Evolutionary conservation across 2,113 vertebrate species (phyloP).

Genomic region (Ardeotis arabs): DNA sequence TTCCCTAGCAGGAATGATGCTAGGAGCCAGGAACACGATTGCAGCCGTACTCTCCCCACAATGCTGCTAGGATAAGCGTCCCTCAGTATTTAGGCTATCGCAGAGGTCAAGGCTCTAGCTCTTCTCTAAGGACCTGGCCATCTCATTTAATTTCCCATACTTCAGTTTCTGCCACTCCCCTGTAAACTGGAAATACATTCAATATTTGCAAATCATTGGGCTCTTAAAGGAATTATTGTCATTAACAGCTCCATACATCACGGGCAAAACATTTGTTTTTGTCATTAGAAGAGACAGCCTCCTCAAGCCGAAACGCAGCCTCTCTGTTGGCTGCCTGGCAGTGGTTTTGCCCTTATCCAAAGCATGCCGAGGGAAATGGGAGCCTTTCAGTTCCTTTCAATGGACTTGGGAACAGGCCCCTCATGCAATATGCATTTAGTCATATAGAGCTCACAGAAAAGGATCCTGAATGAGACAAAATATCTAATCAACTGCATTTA

Average conservation of each 20-base stretch:
- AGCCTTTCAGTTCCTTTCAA: slow-evolving; percentile 26
- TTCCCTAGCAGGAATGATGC: background rate
- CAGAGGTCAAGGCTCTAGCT: background rate
- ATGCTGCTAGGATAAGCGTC: background rate
- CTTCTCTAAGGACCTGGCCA: background rate
- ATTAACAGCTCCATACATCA: slow-evolving; percentile 28
- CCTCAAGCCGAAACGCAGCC: background rate
- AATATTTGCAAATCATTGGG: background rate
- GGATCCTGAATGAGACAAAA: slow-evolving; percentile 69
- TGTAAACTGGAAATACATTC: background rate
- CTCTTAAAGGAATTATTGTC: background rate
- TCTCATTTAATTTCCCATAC: background rate
- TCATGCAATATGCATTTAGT: slow-evolving; percentile 71
- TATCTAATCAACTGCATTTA: slow-evolving; percentile 71
- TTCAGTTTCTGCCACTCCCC: background rate
- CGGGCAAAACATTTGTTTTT: slow-evolving; percentile 26
- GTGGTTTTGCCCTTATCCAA: background rate
- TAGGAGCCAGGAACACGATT: accelerated
- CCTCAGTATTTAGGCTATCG: accelerated
- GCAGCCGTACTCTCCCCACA: accelerated
- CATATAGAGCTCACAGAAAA: slow-evolving; percentile 52
- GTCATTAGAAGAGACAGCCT: slow-evolving; percentile 19
- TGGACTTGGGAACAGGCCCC: slow-evolving; percentile 44
- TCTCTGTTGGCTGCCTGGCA: background rate
- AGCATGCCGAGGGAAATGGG: background rate